These are phyloP conservation scores for Masticophis lateralis DNA, from an alignment of 2,797 vertebrate species.

Conservation along the genomic window DNA sequence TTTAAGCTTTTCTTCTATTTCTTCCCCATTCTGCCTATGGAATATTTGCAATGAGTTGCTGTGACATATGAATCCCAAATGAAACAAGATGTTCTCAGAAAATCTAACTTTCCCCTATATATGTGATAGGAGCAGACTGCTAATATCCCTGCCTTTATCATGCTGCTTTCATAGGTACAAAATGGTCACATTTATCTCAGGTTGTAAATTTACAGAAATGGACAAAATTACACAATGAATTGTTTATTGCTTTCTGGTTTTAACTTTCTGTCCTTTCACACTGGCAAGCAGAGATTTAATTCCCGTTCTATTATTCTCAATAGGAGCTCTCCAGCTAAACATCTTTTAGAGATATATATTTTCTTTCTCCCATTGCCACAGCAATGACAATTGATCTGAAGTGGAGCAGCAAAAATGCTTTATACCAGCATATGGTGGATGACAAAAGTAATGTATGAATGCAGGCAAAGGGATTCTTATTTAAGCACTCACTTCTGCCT, in stretches of 20 bases:
- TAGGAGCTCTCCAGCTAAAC: constrained; percentile 42
- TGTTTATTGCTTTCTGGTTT: constrained; percentile 1
- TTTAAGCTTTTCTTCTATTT: constrained; percentile 42
- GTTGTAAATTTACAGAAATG: constrained; percentile 50
- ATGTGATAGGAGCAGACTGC: constrained; percentile 51
- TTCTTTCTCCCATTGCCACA: constrained; percentile 23
- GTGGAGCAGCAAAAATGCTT: constrained; percentile 18
- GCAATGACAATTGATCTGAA: constrained; percentile 14
- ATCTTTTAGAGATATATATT: neutral
- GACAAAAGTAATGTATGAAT: neutral
- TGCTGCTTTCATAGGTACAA: constrained; percentile 49
- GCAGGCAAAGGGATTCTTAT: neutral
- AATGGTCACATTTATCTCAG: constrained; percentile 42
- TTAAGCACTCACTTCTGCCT: neutral
- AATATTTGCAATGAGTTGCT: constrained; percentile 53
- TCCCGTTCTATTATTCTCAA: constrained; percentile 44
- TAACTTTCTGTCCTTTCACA: constrained; percentile 32
- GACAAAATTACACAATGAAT: constrained; percentile 53
- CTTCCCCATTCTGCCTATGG: constrained; percentile 45
- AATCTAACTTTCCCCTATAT: constrained; percentile 43
- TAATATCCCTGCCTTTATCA: constrained; percentile 53
- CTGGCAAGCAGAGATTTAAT: constrained; percentile 47
- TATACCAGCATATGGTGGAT: neutral
- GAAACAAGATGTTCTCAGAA: constrained; percentile 47
- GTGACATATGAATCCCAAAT: constrained; percentile 56